These are phyloP conservation scores for Siniperca undulata DNA, from an alignment of 2,797 vertebrate genomes.

Conservation along the genomic window DNA sequence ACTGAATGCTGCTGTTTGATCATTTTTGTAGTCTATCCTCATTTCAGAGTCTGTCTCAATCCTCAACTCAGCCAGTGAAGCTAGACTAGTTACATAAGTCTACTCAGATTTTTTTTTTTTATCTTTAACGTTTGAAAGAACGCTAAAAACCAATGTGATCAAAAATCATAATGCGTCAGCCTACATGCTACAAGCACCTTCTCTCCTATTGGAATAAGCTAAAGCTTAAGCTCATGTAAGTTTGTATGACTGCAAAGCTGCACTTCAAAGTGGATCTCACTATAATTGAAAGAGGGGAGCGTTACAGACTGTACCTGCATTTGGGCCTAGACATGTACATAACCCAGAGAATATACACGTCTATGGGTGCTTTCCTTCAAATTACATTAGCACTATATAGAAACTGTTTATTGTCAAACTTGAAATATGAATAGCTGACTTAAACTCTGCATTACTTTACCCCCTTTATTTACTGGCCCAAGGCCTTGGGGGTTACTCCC, in stretches of 20 bases:
- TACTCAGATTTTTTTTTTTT: conserved; percentile 37
- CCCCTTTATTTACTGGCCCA: conserved; percentile 61
- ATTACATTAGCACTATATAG: conserved; percentile 59
- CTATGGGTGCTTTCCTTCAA: conserved; percentile 61
- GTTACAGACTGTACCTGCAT: conserved; percentile 27
- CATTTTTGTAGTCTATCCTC: conserved; percentile 61
- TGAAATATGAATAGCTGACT: conserved; percentile 68
- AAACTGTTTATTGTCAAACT: conserved; percentile 69
- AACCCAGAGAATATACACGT: conserved; percentile 44
- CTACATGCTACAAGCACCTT: conserved; percentile 67
- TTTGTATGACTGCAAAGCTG: conserved; percentile 76
- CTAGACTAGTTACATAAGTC: conserved; percentile 58
- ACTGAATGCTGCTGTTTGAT: conserved; percentile 70
- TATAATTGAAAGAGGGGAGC: conserved; percentile 48
- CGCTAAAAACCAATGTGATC: conserved; percentile 78
- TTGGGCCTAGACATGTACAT: conserved; percentile 50
- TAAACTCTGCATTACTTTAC: conserved; percentile 54
- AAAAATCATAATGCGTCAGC: conserved; percentile 46
- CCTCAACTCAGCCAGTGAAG: conserved; percentile 76
- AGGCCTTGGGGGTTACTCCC: conserved; percentile 64
- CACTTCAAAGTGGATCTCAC: conserved; percentile 75
- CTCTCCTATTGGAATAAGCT: conserved; percentile 73
- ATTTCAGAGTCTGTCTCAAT: conserved; percentile 54
- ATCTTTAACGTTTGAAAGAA: conserved; percentile 67
- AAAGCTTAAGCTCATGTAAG: conserved; percentile 73